Percentiles rank a stretch among this genome's conserved stretches.
Conservation (phyloP, 2,888 invertebrate species). For the Napeogenes sylphis region DNA sequence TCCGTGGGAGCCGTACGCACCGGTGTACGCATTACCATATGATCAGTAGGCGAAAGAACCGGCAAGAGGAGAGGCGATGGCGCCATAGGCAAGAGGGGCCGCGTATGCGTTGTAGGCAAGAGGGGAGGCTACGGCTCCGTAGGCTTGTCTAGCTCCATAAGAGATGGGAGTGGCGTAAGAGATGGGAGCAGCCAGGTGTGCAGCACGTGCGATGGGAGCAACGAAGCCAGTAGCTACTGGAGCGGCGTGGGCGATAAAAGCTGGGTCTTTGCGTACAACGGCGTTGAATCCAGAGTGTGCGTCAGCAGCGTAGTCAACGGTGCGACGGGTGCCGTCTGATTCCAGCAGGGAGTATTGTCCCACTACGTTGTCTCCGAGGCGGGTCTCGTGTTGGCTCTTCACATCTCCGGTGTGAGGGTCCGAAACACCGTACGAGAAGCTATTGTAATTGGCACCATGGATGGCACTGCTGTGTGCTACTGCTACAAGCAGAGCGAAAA, state of each 20-base stretch:
- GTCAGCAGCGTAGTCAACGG: slow-evolving; percentile 75
- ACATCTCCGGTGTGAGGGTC: slow-evolving; percentile 73
- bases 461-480: slow-evolving; percentile 45
- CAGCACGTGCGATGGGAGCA: not conserved
- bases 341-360: slow-evolving; percentile 73
- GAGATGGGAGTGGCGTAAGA: slow-evolving; percentile 3
- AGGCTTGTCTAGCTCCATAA: not conserved
- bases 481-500: slow-evolving; percentile 50
- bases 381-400: slow-evolving; percentile 69
- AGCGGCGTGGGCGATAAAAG: slow-evolving; percentile 38
- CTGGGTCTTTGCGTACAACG: slow-evolving; percentile 69
- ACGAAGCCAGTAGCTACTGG: not conserved
- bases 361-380: slow-evolving; percentile 68
- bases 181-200: not conserved
- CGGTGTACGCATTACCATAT: slow-evolving; percentile 18
- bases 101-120: slow-evolving; percentile 2
- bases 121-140: slow-evolving; percentile 11
- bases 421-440: slow-evolving; percentile 72
- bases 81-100: slow-evolving; percentile 34
- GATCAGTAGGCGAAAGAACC: slow-evolving; percentile 10
- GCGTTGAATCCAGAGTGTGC: slow-evolving; percentile 73
- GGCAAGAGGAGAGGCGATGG: slow-evolving; percentile 25
- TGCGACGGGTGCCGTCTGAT: slow-evolving; percentile 71
- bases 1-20: slow-evolving; percentile 39
- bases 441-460: slow-evolving; percentile 55